Base-by-base conservation (phyloP, 2,113 vertebrate genomes). In the Diadophis punctatus region DNA sequence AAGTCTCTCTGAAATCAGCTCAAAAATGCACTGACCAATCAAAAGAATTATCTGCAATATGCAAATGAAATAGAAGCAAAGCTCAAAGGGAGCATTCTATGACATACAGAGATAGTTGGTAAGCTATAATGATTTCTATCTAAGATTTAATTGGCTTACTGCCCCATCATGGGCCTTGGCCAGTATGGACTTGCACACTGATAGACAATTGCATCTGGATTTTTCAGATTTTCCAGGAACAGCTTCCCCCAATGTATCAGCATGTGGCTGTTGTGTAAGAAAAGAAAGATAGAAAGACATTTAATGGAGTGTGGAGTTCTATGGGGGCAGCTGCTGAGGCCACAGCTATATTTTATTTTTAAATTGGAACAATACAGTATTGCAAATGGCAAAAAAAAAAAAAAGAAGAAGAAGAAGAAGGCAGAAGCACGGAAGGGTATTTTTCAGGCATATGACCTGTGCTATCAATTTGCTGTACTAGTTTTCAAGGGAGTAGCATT, bases 1-100 rank as follows among this genome's bases (percentile, higher is more conserved):
- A 96, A 96, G 39, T 86, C 14, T 95, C 55, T 92, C 0, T 68
- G 23, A 58, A 93, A 5, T 46, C 53, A 18, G n/a, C 93, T 12
- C 93, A 10, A 91, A 95, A 94, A 95, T 34, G 94, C 93, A 95
- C 4, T 86, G 90, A 87, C 55, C 93, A 94, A 92, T 10, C 55
- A 52, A 68, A 80, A 68, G 49, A 68, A 93, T 49, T 89, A 39
- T 56, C 52, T 34, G 74, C 22, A 91, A 20, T 51, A 91, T 80
- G 52, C 56, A 30, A 90, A 90, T 84, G 84, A 93, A 91, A 86
- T 94, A 88, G 92, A 86, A 63, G 93, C 92, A 39, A 48, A 34
- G 87, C 90, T 14, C 51, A 89, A 93, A 18, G 25, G 23, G 51
- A 55, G 95, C 93, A 51, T 90, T 56, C 94, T 94, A 90, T 58